phyloP scores from a whole-genome alignment of 2,888 invertebrate species.

The Scotopteryx bipunctaria region DNA sequence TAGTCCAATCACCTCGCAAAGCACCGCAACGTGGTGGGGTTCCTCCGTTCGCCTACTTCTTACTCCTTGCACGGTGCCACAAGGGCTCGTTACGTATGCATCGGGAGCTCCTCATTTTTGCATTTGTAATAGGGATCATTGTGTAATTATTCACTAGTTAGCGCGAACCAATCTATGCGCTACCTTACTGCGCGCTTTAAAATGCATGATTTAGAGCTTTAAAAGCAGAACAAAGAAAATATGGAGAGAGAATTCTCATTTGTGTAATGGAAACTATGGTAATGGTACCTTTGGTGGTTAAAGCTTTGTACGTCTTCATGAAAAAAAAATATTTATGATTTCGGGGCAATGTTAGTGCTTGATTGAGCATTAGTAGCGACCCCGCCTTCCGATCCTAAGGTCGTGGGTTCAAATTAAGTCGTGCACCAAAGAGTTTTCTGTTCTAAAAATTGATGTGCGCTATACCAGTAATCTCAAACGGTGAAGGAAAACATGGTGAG shows the following conservation, averaged over 20 bases:
- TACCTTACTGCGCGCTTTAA: constrained; percentile 47
- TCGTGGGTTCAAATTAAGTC: no score
- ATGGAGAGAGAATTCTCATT: constrained; percentile 17
- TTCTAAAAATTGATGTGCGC: no score
- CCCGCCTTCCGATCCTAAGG: no score
- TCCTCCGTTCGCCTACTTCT: constrained; percentile 17
- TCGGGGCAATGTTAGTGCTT: no score
- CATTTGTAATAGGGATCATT: constrained; percentile 79
- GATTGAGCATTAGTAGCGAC: no score
- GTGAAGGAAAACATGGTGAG: no score
- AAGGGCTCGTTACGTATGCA: constrained; percentile 70
- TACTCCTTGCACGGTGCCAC: constrained; percentile 48
- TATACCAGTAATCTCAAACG: no score
- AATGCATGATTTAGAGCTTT: constrained; percentile 41
- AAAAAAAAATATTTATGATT: no score
- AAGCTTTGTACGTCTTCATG: constrained; percentile 2
- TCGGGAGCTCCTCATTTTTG: constrained; percentile 73
- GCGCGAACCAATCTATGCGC: constrained; percentile 65
- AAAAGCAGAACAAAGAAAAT: constrained; percentile 15
- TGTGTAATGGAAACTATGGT: constrained; percentile 34
- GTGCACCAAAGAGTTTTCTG: no score
- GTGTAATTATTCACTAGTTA: constrained; percentile 81
- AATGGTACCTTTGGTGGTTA: constrained; percentile 27
- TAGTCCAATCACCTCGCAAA: no score
- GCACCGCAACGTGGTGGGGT: no score